These are phyloP conservation scores for Shinisaurus crocodilurus DNA, from an alignment of 2,113 vertebrate species.

Conservation along the genomic window DNA sequence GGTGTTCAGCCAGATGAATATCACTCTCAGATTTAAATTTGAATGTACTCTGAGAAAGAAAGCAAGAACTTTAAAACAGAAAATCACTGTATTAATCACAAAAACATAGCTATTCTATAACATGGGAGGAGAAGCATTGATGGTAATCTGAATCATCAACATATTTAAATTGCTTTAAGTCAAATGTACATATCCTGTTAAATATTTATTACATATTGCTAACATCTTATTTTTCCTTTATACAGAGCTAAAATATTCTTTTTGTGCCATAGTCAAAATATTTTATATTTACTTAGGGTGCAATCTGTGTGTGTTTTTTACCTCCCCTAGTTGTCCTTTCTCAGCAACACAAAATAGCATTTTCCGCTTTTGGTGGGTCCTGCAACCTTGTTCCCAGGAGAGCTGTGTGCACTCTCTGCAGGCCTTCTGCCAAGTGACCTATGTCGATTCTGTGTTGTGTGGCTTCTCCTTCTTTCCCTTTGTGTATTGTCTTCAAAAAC, in stretches of 20 bases:
- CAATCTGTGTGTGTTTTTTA: no score
- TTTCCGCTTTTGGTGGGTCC: no score
- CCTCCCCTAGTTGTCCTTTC: no score
- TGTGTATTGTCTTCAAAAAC: no score
- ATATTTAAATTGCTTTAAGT: background rate
- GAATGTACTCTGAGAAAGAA: constrained; percentile 91
- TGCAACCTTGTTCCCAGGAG: no score
- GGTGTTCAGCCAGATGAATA: constrained; percentile 98
- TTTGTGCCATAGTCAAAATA: background rate
- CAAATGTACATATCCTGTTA: background rate
- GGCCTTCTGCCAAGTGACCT: no score
- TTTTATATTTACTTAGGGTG: no score
- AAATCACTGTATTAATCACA: background rate
- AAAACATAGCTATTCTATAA: background rate
- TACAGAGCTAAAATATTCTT: background rate
- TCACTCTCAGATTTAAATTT: constrained; percentile 99
- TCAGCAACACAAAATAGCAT: no score
- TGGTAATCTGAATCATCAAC: background rate
- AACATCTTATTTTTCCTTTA: background rate
- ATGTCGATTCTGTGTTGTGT: no score
- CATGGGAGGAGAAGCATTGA: background rate
- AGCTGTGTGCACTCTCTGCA: no score
- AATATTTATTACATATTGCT: background rate
- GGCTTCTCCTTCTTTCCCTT: no score
- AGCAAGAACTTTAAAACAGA: constrained; percentile 25